Evolutionary conservation across 2,888 invertebrate species (phyloP), one percentile per base, ranked within the genome.

Genomic region (Dryobotodes eremita): DNA sequence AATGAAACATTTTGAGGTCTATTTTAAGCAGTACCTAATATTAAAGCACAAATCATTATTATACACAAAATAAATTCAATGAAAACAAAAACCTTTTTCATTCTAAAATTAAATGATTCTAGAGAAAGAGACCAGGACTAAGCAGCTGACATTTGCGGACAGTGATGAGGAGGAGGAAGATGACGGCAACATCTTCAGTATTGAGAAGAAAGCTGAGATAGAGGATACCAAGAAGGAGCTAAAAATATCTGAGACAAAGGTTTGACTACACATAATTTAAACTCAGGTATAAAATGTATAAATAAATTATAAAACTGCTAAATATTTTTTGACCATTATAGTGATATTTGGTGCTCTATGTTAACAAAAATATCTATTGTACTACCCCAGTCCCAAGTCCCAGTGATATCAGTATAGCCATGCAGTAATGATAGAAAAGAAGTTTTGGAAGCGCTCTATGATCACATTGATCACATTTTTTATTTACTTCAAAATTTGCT

Each of bases 61-160:
- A 68, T 50, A 13, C 1, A 36, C 23, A 23, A 64, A 20, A 20
- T 20, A 20, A 11, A 66, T 48, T 48, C 3, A 66, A 50, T 31
- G 23, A 69, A 23, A 69, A 69, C 8, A 15, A 31, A 69, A 31
- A 31, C 15, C 26, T 48, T 20, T 11, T 15, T 61, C 17, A 61
- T 8, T 17, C 15, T 53, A 17, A 26, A 46, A 17, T 2, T 0
- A 36, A 26, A 55, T 76, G 10, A 62, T 93, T 93, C 1, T 82
- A 96, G 96, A 94, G 78, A 92, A 92, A 72, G 91, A 93, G 80
- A 85, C 89, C 1, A 94, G 94, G 81, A 85, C 90, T 4, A 95
- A 95, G 75, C 94, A 93, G n/a, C 89, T 96, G 15, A 96, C 95
- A 46, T 96, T 97, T 90, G 95, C 93, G 23, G 96, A 96, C 85